These are phyloP conservation scores for Dromiciops gliroides DNA, from an alignment of 2,113 vertebrate genomes.

Conservation along the genomic window DNA sequence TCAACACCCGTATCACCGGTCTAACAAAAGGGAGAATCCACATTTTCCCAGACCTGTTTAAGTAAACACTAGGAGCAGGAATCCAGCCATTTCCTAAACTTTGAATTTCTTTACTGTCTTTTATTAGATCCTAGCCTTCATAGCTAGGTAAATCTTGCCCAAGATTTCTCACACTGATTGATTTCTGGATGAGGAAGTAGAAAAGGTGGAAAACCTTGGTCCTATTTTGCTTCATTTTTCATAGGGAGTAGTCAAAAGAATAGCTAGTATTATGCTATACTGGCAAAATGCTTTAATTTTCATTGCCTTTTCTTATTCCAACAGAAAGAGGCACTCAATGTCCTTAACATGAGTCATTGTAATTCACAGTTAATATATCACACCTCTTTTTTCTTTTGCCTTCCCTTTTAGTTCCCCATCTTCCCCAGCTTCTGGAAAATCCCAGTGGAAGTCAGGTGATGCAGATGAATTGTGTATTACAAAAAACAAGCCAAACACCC, in stretches of 20 bases:
- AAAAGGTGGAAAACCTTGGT: background rate
- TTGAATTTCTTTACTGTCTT: background rate
- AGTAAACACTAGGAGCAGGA: background rate
- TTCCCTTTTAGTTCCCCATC: constrained; percentile 89
- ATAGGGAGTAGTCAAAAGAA: background rate
- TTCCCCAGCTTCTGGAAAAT: constrained; percentile 88
- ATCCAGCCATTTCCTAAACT: background rate
- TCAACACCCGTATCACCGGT: background rate
- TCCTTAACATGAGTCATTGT: background rate
- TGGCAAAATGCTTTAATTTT: background rate
- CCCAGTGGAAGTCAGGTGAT: constrained; percentile 86
- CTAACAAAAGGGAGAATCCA: background rate
- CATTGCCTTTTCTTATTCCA: constrained; percentile 8
- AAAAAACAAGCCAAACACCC: constrained; percentile 82
- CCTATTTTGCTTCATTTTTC: background rate
- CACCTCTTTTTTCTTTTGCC: constrained; percentile 53
- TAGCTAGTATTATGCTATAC: background rate
- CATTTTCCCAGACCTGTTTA: background rate
- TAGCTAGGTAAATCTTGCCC: background rate
- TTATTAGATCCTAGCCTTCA: background rate
- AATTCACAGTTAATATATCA: constrained; percentile 10
- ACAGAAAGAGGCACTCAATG: background rate
- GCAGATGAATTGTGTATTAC: constrained; percentile 80
- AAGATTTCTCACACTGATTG: background rate
- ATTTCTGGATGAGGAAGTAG: background rate